Evolutionary conservation across 1,140 invertebrate genomes (phyloP).

Genomic region (Ruditapes philippinarum): DNA sequence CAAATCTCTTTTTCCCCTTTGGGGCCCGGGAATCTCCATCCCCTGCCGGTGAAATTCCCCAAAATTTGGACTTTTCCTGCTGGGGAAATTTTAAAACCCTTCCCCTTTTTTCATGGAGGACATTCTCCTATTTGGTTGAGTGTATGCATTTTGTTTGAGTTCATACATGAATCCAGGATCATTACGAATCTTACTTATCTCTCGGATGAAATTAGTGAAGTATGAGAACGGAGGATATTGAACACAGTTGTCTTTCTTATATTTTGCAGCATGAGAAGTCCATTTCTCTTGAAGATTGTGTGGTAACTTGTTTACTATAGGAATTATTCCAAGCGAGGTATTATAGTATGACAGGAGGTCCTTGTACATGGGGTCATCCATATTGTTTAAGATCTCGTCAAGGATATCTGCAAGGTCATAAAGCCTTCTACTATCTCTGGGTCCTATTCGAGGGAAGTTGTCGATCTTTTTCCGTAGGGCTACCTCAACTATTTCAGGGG

Average conservation of each 20-base stretch:
- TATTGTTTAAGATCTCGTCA: constrained; percentile 25
- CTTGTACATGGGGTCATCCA: constrained; percentile 25
- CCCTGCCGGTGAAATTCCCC: too few species aligned
- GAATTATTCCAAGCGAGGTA: constrained; percentile 58
- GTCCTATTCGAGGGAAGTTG: not conserved
- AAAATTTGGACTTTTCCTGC: too few species aligned
- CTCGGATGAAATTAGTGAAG: constrained; percentile 66
- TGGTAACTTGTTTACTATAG: constrained; percentile 65
- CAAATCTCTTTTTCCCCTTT: too few species aligned
- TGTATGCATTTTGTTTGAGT: not conserved
- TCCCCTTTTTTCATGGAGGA: too few species aligned
- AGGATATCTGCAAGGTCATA: constrained; percentile 46
- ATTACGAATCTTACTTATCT: not conserved
- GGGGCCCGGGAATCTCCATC: too few species aligned
- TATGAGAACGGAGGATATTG: constrained; percentile 67
- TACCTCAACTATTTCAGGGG: constrained; percentile 17
- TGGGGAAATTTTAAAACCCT: too few species aligned
- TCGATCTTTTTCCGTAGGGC: not conserved
- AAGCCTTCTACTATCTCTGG: constrained; percentile 5
- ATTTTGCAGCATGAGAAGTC: constrained; percentile 55
- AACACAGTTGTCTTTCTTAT: constrained; percentile 51
- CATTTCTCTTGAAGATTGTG: constrained; percentile 72
- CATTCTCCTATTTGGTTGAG: too few species aligned
- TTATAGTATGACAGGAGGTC: constrained; percentile 49
- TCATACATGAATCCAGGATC: constrained; percentile 14